Percentiles rank a stretch among this genome's conserved stretches.
phyloP scores from a whole-genome alignment of 2,888 invertebrate genomes.

The Dyspetes luteomarginatus region DNA sequence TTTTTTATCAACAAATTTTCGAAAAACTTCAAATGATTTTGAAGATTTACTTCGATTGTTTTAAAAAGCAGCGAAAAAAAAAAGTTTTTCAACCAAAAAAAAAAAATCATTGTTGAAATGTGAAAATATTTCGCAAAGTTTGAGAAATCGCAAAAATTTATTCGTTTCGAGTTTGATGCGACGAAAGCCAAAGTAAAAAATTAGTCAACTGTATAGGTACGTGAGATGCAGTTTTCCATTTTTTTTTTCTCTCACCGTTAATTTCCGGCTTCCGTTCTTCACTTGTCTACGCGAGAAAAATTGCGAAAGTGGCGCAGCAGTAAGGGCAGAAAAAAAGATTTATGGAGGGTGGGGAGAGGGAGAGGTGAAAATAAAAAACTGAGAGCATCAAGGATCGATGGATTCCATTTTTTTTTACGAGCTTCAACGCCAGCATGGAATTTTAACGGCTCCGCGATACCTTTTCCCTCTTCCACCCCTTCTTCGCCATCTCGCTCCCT shows the following conservation, averaged over 20 bases:
- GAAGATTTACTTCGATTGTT: no score
- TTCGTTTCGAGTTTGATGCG: no score
- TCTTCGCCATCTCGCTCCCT: no score
- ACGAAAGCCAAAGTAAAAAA: no score
- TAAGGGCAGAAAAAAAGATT: slow-evolving; percentile 24
- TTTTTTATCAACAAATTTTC: no score
- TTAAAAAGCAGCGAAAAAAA: no score
- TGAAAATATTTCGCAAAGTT: no score
- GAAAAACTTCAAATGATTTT: no score
- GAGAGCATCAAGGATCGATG: slow-evolving; percentile 71
- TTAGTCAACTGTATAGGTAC: no score
- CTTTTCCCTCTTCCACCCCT: slow-evolving; percentile 57
- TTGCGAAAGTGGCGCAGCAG: slow-evolving; percentile 31
- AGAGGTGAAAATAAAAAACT: slow-evolving; percentile 25
- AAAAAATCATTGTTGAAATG: no score
- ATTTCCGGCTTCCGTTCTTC: slow-evolving; percentile 30
- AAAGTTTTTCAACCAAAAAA: no score
- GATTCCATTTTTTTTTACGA: slow-evolving; percentile 78
- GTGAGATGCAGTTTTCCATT: slow-evolving; percentile 25
- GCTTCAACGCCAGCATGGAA: slow-evolving; percentile 72
- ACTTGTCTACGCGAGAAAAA: slow-evolving; percentile 35
- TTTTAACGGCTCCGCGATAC: slow-evolving; percentile 73
- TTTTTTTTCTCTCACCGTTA: background rate
- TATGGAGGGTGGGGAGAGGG: slow-evolving; percentile 9
- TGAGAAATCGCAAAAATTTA: no score